Evolutionary conservation across 2,113 vertebrate species (phyloP), one percentile per base, ranked within the genome.

Genomic region (Todiramphus saurophagus): DNA sequence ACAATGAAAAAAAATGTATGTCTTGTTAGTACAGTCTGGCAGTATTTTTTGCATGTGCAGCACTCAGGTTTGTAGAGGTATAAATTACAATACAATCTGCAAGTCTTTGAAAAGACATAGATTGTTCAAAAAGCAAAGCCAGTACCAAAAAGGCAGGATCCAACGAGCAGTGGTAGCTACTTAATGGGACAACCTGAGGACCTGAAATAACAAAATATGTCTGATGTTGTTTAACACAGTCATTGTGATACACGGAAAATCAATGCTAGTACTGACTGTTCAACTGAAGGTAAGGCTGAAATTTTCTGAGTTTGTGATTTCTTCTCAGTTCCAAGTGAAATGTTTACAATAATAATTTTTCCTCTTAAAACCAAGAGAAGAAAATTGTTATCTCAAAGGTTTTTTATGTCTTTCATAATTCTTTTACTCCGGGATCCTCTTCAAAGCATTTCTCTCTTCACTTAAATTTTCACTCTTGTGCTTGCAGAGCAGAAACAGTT

Each of bases 301-400:
- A 48, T 90, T 59, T 83, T 72, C 53, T 48, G 11, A 44, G 25
- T 86, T 77, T 74, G 5, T 59, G 21, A 30, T 59, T 24, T 88
- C 30, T 82, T 85, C 60, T 58, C 27, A 14, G 3, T 87, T 91
- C 25, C 9, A 89, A 82, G n/a, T 86, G 19, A 87, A 96, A 89
- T 35, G 13, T 79, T 83, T 93, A 19, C 63, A 73, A n/a, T n/a
- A 55, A 50, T 77, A 60, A 16, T 53, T 31, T 73, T 88, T 94
- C 50, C 33, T 92, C 68, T 97, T 97, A 83, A 95, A 89, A 90
- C 23, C 20, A 83, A 75, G 78, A 93, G 55, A 96, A 96, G 67
- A 69, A 92, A 83, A 82, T 83, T 82, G 37, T 88, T 86, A 2
- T 87, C 91, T 85, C 69, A 85, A 73, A 67, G 37, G 50, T 89